Percentiles rank a stretch among this genome's conserved stretches.
Conservation (phyloP, 2,888 invertebrate genomes). For the Drosophila conformis region DNA sequence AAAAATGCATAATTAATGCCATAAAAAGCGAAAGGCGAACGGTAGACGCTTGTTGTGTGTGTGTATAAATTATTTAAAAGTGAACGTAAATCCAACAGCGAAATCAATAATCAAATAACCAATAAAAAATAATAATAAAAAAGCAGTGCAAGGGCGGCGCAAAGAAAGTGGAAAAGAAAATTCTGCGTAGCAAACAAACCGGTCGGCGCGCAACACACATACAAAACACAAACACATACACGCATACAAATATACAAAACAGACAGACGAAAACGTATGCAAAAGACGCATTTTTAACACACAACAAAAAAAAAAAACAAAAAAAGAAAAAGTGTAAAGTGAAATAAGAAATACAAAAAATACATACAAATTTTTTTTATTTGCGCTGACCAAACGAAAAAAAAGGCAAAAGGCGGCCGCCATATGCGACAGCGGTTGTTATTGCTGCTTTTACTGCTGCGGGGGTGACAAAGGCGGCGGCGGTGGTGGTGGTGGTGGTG, state of each 20-base stretch:
- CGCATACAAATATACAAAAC: constrained; percentile 33
- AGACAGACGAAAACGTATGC: constrained; percentile 61
- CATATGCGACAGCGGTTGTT: constrained; percentile 58
- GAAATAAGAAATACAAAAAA: constrained; percentile 31
- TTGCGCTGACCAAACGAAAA: constrained; percentile 62
- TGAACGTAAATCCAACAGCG: constrained; percentile 37
- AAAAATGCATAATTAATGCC: constrained; percentile 54
- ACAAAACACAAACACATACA: constrained; percentile 58
- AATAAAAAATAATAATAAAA: constrained; percentile 45
- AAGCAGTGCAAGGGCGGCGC: constrained; percentile 54
- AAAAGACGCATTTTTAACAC: constrained; percentile 62
- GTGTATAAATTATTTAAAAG: constrained; percentile 61
- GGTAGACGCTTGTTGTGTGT: constrained; percentile 38
- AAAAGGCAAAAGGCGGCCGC: constrained; percentile 65
- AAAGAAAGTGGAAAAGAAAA: constrained; percentile 70
- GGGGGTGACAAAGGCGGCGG: constrained; percentile 74
- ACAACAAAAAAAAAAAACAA: constrained; percentile 1
- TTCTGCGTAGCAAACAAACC: constrained; percentile 77
- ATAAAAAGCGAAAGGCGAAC: constrained; percentile 69
- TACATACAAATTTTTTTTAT: constrained; percentile 43
- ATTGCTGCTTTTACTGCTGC: constrained; percentile 39
- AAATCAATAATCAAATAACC: constrained; percentile 18
- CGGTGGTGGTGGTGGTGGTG: neutral
- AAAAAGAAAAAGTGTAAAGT: constrained; percentile 35
- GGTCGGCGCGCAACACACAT: constrained; percentile 69